These are phyloP conservation scores for Apotomis capreana DNA, from an alignment of 2,888 invertebrate genomes.

Conservation along the genomic window DNA sequence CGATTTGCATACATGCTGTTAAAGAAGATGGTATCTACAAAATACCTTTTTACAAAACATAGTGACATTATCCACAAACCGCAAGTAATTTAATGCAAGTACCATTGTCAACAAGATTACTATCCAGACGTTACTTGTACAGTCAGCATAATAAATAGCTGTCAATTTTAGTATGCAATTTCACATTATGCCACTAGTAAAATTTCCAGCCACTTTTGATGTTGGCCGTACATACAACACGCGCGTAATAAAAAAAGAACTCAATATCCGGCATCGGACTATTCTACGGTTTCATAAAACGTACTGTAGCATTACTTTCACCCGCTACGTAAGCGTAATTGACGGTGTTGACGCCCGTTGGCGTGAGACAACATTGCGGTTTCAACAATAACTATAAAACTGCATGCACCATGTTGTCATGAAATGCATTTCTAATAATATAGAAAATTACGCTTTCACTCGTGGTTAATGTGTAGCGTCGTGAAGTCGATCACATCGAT, in stretches of 20 bases:
- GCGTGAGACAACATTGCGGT: background rate
- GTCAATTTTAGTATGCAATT: too few species aligned
- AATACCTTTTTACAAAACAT: too few species aligned
- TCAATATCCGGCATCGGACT: constrained; percentile 13
- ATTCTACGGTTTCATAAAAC: constrained; percentile 7
- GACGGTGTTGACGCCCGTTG: background rate
- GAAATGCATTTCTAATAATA: too few species aligned
- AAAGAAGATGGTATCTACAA: too few species aligned
- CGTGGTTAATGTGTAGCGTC: too few species aligned
- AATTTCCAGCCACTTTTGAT: too few species aligned
- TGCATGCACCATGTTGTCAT: too few species aligned
- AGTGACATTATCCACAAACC: background rate
- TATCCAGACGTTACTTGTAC: background rate
- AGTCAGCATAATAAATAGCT: background rate
- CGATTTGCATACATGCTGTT: too few species aligned
- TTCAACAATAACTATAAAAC: background rate
- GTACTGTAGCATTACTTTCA: constrained; percentile 14
- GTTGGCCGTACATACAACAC: too few species aligned
- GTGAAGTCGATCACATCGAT: too few species aligned
- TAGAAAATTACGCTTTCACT: too few species aligned
- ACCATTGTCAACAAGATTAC: background rate
- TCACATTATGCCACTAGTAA: too few species aligned
- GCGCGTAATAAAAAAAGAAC: background rate
- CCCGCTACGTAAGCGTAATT: constrained; percentile 9
- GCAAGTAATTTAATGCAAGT: background rate